phyloP scores from a whole-genome alignment of 2,888 invertebrate species.

The Cremastobaeus sp. region DNA sequence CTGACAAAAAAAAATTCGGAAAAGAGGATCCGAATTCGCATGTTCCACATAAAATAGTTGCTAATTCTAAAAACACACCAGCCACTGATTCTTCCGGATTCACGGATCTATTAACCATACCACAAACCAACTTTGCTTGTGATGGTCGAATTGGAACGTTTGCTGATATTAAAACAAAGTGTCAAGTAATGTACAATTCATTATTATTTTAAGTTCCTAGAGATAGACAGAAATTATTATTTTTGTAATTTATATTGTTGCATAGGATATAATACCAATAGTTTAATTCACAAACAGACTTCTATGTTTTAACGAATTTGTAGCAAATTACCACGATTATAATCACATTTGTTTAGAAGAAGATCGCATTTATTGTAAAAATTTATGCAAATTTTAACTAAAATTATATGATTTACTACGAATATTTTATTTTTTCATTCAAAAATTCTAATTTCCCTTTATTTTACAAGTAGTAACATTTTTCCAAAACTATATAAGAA shows the following conservation, averaged over 20 bases:
- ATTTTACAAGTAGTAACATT: too few species aligned
- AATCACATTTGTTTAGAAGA: too few species aligned
- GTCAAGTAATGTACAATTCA: slow-evolving; percentile 82
- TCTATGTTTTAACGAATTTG: too few species aligned
- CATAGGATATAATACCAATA: too few species aligned
- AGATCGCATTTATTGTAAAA: too few species aligned
- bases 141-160: slow-evolving; percentile 88
- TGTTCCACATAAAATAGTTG: not conserved
- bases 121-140: slow-evolving; percentile 88
- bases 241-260: not conserved
- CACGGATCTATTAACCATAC: slow-evolving; percentile 77
- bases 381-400: too few species aligned
- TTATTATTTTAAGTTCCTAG: not conserved
- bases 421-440: too few species aligned
- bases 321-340: too few species aligned
- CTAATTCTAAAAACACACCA: slow-evolving; percentile 12
- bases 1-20: slow-evolving; percentile 2
- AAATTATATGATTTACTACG: too few species aligned
- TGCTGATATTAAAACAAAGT: slow-evolving; percentile 90
- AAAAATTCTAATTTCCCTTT: too few species aligned
- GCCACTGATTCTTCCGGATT: slow-evolving; percentile 49
- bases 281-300: too few species aligned
- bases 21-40: not conserved
- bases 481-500: too few species aligned
- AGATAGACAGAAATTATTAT: not conserved